Conservation (phyloP, 2,797 vertebrate genomes). For the Dendrocincla tyrannina region DNA sequence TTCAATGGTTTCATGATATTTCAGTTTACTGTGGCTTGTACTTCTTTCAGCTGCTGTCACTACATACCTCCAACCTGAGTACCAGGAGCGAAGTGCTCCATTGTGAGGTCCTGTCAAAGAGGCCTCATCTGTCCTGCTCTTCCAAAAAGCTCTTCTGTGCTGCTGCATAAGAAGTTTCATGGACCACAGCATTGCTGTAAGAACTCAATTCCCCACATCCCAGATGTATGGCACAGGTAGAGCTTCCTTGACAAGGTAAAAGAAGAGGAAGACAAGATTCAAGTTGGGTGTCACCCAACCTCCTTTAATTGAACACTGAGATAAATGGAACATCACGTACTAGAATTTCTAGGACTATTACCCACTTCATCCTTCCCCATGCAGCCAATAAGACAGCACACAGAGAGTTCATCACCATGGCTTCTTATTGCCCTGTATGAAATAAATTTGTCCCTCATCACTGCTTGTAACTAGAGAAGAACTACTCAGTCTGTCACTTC, state of each 20-base stretch:
- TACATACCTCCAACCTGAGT: not conserved
- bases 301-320: not conserved
- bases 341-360: not conserved
- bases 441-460: not conserved
- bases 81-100: not conserved
- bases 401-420: rapidly evolving
- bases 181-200: not conserved
- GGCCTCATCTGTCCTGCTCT: not conserved
- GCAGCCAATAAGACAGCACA: not conserved
- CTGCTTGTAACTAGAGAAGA: not conserved
- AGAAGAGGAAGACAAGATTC: not conserved
- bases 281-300: not conserved
- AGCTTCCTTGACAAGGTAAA: not conserved
- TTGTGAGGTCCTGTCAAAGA: not conserved
- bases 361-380: not conserved
- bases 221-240: not conserved
- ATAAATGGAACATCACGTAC: not conserved
- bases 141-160: not conserved
- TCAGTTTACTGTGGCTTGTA: not conserved
- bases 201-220: not conserved
- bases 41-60: not conserved
- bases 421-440: not conserved
- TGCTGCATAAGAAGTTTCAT: not conserved
- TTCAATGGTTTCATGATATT: not conserved
- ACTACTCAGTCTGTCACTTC: not conserved